Conservation (phyloP, 2,888 invertebrate species). For the Stenodera caucasica region DNA sequence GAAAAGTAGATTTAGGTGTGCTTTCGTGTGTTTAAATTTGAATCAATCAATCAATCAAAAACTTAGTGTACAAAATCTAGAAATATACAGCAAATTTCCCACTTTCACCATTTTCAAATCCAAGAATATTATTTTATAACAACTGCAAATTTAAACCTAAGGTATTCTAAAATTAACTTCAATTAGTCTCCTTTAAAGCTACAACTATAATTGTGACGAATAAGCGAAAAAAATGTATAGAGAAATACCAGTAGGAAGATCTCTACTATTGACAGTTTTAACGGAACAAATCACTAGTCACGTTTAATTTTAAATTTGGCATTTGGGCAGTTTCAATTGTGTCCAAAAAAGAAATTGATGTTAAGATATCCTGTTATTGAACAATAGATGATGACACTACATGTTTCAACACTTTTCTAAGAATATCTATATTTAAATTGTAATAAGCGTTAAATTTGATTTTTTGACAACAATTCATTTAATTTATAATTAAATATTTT, state of each 20-base stretch:
- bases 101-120: no score
- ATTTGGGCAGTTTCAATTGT: neutral
- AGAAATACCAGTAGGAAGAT: neutral
- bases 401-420: constrained; percentile 8
- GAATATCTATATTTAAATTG: constrained; percentile 16
- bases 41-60: neutral
- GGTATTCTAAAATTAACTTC: no score
- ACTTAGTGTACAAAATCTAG: no score
- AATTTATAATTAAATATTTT: neutral
- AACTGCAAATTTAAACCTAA: no score
- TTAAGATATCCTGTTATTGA: constrained; percentile 17
- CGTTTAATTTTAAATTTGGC: constrained; percentile 13
- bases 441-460: constrained; percentile 27
- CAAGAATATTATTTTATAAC: no score
- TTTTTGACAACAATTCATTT: constrained; percentile 17
- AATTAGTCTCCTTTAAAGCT: no score
- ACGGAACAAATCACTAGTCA: constrained; percentile 22
- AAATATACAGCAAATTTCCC: no score
- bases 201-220: no score
- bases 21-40: no score
- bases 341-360: constrained; percentile 11
- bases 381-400: constrained; percentile 23
- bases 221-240: no score
- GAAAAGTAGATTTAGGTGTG: no score
- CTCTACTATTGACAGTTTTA: constrained; percentile 16